phyloP scores from a whole-genome alignment of 30 jellyfish, hydroid and myxozoan species.

The Aurelia sp. region DNA sequence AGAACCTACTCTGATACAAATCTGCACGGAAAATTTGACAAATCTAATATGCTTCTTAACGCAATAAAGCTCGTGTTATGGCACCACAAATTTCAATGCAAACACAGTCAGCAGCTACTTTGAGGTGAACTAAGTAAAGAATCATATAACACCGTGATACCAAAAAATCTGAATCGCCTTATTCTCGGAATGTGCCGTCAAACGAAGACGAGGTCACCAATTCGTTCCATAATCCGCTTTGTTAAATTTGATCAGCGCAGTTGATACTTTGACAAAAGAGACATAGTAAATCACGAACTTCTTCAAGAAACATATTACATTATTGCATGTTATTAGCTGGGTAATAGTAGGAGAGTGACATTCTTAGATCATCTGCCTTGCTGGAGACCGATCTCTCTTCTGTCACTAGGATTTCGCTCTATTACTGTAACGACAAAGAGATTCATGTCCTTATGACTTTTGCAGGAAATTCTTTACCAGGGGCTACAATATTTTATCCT shows the following conservation, averaged over 20 bases:
- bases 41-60: too few species aligned
- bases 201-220: conserved; percentile 8
- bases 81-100: too few species aligned
- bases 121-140: too few species aligned
- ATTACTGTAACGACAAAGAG: not conserved
- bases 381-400: conserved; percentile 30
- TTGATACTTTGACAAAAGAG: not conserved
- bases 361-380: conserved; percentile 49
- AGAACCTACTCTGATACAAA: too few species aligned
- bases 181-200: not conserved
- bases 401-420: not conserved
- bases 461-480: too few species aligned
- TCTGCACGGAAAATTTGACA: too few species aligned
- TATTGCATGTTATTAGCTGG: not conserved
- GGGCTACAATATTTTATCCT: too few species aligned
- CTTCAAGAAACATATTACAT: conserved; percentile 1
- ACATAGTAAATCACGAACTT: not conserved
- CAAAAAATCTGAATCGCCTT: too few species aligned
- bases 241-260: conserved; percentile 1
- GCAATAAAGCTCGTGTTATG: too few species aligned
- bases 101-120: too few species aligned
- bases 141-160: too few species aligned
- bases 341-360: conserved; percentile 2
- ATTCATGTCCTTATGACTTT: not conserved
- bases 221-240: not conserved